Percentiles rank a stretch among this genome's conserved stretches.
Conservation (phyloP, 2,888 invertebrate species). For the Scrobipalpa costella region DNA sequence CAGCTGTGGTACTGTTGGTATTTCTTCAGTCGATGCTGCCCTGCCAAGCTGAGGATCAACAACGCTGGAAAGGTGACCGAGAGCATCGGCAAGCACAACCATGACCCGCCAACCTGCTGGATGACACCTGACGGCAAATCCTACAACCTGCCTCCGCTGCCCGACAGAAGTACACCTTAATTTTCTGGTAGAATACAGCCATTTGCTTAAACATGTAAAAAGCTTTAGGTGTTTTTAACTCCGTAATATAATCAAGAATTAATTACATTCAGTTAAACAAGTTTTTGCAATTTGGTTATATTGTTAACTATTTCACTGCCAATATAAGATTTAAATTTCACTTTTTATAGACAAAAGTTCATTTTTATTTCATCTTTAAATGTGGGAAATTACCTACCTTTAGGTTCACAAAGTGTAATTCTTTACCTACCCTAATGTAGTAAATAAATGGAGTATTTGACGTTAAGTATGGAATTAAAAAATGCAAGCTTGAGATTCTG, state of each 20-base stretch:
- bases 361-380: not conserved
- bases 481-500: constrained; percentile 20
- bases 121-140: constrained; percentile 77
- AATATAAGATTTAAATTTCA: constrained; percentile 11
- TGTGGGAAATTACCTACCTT: not conserved
- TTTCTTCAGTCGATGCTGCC: constrained; percentile 76
- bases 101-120: constrained; percentile 76
- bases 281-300: not conserved
- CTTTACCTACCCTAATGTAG: not conserved
- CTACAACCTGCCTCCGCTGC: constrained; percentile 67
- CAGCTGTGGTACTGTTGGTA: constrained; percentile 78
- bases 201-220: constrained; percentile 2
- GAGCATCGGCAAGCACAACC: constrained; percentile 72
- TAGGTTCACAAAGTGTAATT: not conserved
- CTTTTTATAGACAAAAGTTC: not conserved
- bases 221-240: not conserved
- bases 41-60: constrained; percentile 72
- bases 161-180: constrained; percentile 55
- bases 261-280: not conserved
- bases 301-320: constrained; percentile 3
- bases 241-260: not conserved
- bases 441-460: constrained; percentile 1
- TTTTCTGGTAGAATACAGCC: not conserved
- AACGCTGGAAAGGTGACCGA: constrained; percentile 73
- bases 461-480: not conserved